phyloP scores from a whole-genome alignment of 2,888 invertebrate species.

The Junonia oenone region DNA sequence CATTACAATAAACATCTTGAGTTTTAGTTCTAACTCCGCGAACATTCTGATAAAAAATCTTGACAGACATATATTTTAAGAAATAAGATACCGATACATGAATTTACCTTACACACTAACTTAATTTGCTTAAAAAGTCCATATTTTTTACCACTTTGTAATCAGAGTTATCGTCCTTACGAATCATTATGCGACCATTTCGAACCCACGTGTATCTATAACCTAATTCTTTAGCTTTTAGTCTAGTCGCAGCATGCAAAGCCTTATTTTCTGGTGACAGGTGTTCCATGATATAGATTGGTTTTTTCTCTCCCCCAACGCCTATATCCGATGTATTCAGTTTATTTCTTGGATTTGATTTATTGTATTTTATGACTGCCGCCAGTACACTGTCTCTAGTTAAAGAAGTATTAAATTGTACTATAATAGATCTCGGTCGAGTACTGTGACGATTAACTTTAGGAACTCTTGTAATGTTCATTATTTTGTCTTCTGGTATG shows the following conservation, averaged over 20 bases:
- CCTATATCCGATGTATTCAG: not conserved
- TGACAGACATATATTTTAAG: not conserved
- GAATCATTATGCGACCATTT: too few relatives aligned
- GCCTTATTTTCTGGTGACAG: not conserved
- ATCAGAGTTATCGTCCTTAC: not conserved
- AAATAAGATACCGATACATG: too few relatives aligned
- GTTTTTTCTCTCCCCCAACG: not conserved
- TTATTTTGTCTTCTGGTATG: constrained; percentile 1
- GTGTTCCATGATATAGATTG: not conserved
- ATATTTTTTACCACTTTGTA: too few relatives aligned
- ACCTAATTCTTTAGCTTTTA: not conserved
- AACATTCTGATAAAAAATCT: constrained; percentile 1
- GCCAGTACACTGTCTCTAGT: not conserved
- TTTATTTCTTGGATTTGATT: not conserved
- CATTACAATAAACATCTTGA: not conserved
- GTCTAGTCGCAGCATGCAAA: not conserved
- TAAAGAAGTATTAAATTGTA: not conserved
- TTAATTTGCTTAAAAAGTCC: not conserved
- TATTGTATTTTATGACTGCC: not conserved
- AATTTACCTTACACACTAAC: too few relatives aligned
- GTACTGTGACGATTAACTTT: constrained; percentile 1
- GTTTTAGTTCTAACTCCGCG: not conserved
- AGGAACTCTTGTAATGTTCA: not conserved
- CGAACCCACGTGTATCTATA: too few relatives aligned
- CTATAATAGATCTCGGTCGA: not conserved